Evolutionary conservation across 2,797 vertebrate genomes (phyloP), one percentile per base, ranked within the genome.

Genomic region (Lagorchestes hirsutus): DNA sequence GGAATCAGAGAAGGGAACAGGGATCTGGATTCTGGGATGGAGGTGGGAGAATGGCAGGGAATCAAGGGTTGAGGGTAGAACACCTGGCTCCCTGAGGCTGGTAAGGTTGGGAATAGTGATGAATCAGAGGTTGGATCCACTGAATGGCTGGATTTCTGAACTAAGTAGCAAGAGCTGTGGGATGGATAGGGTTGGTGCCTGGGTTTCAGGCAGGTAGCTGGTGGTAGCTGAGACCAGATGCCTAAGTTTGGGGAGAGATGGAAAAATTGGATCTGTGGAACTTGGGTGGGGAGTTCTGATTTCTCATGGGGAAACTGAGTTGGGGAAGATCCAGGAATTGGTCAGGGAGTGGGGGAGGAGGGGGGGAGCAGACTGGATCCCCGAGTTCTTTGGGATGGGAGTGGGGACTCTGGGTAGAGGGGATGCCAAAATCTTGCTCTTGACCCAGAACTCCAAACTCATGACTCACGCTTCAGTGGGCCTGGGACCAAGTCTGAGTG

Each of bases 391-490:
- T 57, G 93, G 62, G 91, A 56, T 55, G 46, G 54, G 58, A 74
- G 54, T 22, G 4, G 57, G 94, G 94, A 59, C 90, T 93, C 40
- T 54, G 29, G 52, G 74, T 55, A 16, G 82, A 67, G 50, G 57
- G n/a, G 55, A 87, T 93, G 93, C 96, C 31, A 9, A 90, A 95
- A 52, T 91, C 94, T 94, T 93, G 93, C 91, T 96, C 94, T 94
- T 94, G 97, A 95, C 96, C 0, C 3, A 55, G 93, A 91, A 90
- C 40, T 95, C 87, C 8, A 96, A 95, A 59, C 92, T 92, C 97
- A 59, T 95, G 96, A 96, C 97, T 97, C 97, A 97, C 56, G 3
- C 95, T 62, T 97, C 95, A 54, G 93, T 18, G 11, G 52, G 95
- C 94, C 46, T 91, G 90, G 93, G 58, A 52, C 59, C 22, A 56